Evolutionary conservation across 2,888 invertebrate genomes (phyloP).

Genomic region (Lochmaea crataegi): DNA sequence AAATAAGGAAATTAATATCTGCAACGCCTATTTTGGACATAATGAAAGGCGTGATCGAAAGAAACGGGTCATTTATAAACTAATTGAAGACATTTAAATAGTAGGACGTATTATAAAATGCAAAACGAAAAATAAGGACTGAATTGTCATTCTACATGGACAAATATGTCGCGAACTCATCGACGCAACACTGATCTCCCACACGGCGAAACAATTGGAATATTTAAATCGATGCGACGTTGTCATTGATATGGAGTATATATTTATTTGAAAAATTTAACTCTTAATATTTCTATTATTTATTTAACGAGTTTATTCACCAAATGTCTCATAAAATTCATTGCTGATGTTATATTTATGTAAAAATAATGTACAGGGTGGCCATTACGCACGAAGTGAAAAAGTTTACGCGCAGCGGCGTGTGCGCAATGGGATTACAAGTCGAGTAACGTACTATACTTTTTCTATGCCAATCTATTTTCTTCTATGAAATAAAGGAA

Average conservation of each 20-base stretch:
- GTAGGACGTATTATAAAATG: conserved; percentile 5
- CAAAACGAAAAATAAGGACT: not conserved
- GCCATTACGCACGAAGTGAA: too few relatives aligned
- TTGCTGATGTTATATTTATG: too few relatives aligned
- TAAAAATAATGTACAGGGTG: too few relatives aligned
- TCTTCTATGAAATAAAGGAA: too few relatives aligned
- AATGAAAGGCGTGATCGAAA: conserved; percentile 2
- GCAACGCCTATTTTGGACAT: not conserved
- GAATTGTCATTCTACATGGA: conserved; percentile 16
- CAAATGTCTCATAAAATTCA: too few relatives aligned
- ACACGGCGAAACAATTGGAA: conserved; percentile 9
- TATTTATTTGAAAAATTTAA: not conserved
- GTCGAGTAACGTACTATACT: too few relatives aligned
- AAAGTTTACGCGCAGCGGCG: too few relatives aligned
- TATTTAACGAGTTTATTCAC: too few relatives aligned
- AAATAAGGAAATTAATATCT: not conserved
- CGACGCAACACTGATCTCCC: conserved; percentile 14
- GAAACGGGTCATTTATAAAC: conserved; percentile 8
- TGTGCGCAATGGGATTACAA: too few relatives aligned
- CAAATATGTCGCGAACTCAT: conserved; percentile 21
- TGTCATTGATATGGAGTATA: not conserved
- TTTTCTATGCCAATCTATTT: too few relatives aligned
- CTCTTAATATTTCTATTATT: not conserved
- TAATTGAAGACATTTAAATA: conserved; percentile 15
- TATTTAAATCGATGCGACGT: conserved; percentile 13